phyloP scores from a whole-genome alignment of 2,113 vertebrate genomes.

The Antechinus flavipes region DNA sequence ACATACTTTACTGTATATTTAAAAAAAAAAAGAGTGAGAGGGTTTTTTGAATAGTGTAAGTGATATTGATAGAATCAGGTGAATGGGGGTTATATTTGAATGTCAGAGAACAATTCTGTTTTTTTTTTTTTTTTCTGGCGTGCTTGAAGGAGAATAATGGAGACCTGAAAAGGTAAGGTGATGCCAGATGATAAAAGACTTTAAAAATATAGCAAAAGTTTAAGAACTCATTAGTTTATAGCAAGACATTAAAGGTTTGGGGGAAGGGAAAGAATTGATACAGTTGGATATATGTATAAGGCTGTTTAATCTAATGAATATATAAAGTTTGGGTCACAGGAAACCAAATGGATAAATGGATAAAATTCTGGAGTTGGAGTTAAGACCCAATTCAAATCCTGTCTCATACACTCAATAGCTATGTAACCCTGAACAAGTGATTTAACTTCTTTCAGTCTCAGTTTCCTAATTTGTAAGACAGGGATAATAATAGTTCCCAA shows the following conservation, averaged over 20 bases:
- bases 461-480: neutral
- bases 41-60: neutral
- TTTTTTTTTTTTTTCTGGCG: neutral
- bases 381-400: neutral
- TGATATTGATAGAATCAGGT: neutral
- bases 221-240: neutral
- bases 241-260: neutral
- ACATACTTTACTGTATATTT: neutral
- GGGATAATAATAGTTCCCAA: neutral
- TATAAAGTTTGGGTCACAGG: neutral
- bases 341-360: neutral
- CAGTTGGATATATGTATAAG: neutral
- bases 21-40: neutral
- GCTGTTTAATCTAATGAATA: neutral
- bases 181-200: neutral
- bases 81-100: neutral
- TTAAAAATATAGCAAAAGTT: neutral
- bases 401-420: neutral
- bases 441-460: neutral
- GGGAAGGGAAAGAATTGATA: neutral
- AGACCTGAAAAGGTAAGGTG: neutral
- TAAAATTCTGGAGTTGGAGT: neutral
- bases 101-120: neutral
- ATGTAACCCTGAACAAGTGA: neutral
- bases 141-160: neutral